phyloP scores from a whole-genome alignment of 2,797 vertebrate species.

The Eulemur mongoz region DNA sequence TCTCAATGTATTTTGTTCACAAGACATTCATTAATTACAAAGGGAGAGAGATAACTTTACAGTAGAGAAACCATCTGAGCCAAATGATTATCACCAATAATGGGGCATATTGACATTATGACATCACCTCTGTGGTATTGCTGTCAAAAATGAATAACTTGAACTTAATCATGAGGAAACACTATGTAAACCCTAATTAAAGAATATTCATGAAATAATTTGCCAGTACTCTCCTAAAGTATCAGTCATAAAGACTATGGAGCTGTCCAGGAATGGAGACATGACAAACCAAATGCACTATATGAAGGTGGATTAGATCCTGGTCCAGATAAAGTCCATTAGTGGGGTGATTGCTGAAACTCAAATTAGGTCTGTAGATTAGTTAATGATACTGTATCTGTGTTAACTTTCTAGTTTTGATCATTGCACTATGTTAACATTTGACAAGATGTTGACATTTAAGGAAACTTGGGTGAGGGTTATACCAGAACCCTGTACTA shows the following conservation, averaged over 20 bases:
- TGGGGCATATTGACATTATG: not conserved
- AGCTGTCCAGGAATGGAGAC: not conserved
- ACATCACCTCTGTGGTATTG: not conserved
- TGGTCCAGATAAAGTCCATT: not conserved
- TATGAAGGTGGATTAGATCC: not conserved
- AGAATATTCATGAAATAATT: not conserved
- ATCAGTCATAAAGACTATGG: not conserved
- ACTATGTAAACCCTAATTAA: not conserved
- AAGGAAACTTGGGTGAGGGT: not conserved
- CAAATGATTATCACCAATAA: not conserved
- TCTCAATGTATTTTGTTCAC: not conserved
- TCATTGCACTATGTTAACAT: not conserved
- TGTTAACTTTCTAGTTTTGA: not conserved
- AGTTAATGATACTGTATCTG: not conserved
- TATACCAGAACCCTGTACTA: not conserved
- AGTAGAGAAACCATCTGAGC: not conserved
- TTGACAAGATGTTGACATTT: not conserved
- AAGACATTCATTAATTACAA: not conserved
- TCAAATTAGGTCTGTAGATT: not conserved
- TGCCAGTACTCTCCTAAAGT: not conserved
- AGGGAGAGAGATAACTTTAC: not conserved
- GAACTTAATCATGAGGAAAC: not conserved
- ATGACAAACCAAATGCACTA: not conserved
- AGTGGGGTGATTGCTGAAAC: not conserved
- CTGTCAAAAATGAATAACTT: not conserved